A percentile compares a stretch with the other conserved stretches of the same genome.
These are phyloP conservation scores for Sebastes hubbsi DNA, from an alignment of 2,797 vertebrate genomes.

Conservation along the genomic window DNA sequence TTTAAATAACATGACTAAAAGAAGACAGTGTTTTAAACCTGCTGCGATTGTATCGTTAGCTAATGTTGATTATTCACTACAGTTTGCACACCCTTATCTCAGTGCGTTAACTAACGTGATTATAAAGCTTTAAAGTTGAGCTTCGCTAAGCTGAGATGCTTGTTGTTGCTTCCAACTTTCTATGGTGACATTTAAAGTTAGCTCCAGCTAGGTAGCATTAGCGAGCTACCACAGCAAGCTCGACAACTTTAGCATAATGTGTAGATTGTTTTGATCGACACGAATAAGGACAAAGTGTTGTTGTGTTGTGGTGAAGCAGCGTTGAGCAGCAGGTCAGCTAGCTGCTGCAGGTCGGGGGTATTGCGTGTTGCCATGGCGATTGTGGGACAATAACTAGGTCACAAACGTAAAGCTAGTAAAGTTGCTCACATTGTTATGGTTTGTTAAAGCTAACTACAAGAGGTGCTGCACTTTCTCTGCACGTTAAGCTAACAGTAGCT, in stretches of 20 bases:
- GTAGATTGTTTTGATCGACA: not conserved
- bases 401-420: conserved; percentile 8
- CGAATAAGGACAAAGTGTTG: no score
- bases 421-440: not conserved
- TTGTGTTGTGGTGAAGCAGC: not conserved
- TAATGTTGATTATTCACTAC: not conserved
- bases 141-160: not conserved
- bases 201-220: conserved; percentile 36
- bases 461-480: not conserved
- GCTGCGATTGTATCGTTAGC: not conserved
- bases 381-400: conserved; percentile 28
- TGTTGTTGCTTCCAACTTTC: conserved; percentile 33
- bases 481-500: not conserved
- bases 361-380: conserved; percentile 67
- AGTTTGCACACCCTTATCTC: not conserved
- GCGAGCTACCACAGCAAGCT: not conserved
- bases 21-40: not conserved
- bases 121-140: not conserved
- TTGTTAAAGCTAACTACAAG: not conserved
- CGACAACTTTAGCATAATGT: not conserved
- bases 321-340: not conserved
- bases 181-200: conserved; percentile 46
- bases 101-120: not conserved
- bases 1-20: conserved; percentile 22
- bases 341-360: not conserved